phyloP scores from a whole-genome alignment of 1,140 invertebrate genomes.

The Triops cancriformis region DNA sequence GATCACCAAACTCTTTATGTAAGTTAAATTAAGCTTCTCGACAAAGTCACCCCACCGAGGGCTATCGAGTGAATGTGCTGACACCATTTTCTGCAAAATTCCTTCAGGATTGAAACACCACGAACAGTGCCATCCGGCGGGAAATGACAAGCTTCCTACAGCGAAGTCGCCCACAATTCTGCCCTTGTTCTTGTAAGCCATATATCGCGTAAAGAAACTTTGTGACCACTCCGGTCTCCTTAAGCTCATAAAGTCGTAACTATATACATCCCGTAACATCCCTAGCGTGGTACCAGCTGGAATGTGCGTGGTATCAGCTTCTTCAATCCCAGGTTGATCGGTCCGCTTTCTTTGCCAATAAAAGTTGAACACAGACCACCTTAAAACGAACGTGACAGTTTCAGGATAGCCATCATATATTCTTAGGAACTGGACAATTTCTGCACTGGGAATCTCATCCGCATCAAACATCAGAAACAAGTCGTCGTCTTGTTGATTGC shows the following conservation, averaged over 20 bases:
- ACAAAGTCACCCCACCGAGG: slow-evolving; percentile 30
- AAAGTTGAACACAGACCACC: slow-evolving; percentile 58
- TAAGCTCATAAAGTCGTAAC: not conserved
- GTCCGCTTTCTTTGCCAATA: slow-evolving; percentile 47
- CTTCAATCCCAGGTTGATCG: not conserved
- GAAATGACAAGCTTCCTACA: not conserved
- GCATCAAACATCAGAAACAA: slow-evolving; percentile 49
- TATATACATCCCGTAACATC: slow-evolving; percentile 17
- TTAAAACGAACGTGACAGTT: slow-evolving; percentile 50
- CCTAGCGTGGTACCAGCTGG: not conserved
- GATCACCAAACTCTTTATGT: slow-evolving; percentile 51
- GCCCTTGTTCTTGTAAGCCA: not conserved
- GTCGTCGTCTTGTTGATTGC: slow-evolving; percentile 47
- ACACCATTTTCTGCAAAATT: slow-evolving; percentile 44
- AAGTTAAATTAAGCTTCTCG: slow-evolving; percentile 47
- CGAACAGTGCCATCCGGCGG: slow-evolving; percentile 35
- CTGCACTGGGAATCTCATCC: slow-evolving; percentile 50
- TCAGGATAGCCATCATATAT: slow-evolving; percentile 54
- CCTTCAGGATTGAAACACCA: slow-evolving; percentile 51
- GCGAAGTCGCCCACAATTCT: not conserved
- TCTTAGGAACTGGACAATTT: slow-evolving; percentile 55
- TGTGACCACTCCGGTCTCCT: slow-evolving; percentile 11
- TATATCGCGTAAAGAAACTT: not conserved
- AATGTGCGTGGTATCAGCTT: not conserved
- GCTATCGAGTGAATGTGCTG: slow-evolving; percentile 32